Percentiles rank a stretch among this genome's conserved stretches.
Evolutionary conservation across 2,888 invertebrate species (phyloP).

Genomic region (Leucophenga montana): DNA sequence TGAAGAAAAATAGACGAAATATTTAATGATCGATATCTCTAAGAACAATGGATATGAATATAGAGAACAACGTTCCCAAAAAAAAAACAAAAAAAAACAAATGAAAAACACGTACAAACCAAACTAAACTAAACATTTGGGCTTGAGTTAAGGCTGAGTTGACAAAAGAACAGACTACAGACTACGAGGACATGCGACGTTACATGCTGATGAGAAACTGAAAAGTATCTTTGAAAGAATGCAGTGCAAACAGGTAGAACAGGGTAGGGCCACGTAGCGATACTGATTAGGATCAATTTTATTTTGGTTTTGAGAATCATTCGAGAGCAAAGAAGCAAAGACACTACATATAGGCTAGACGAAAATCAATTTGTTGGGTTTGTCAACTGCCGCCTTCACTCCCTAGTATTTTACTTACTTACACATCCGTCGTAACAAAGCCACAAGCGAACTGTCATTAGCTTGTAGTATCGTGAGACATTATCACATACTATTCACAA

Average conservation of each 20-base stretch:
- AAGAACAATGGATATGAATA: slow-evolving; percentile 13
- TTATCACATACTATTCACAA: neutral
- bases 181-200: slow-evolving; percentile 48
- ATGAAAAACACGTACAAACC: slow-evolving; percentile 52
- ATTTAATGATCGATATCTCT: slow-evolving; percentile 66
- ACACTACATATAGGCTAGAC: slow-evolving; percentile 9
- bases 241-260: slow-evolving; percentile 10
- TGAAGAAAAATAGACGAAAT: slow-evolving; percentile 39
- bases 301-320: slow-evolving; percentile 4
- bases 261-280: neutral
- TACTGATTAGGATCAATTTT: slow-evolving; percentile 21
- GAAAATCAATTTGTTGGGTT: slow-evolving; percentile 29
- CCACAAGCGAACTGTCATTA: slow-evolving; percentile 15
- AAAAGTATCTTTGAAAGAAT: slow-evolving; percentile 28
- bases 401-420: neutral
- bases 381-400: slow-evolving; percentile 15
- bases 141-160: slow-evolving; percentile 47
- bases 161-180: slow-evolving; percentile 54
- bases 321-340: neutral
- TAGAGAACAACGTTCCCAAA: slow-evolving; percentile 32
- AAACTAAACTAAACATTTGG: slow-evolving; percentile 31
- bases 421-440: neutral
- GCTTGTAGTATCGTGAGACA: neutral
- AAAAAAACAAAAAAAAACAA: no score
- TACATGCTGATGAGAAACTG: slow-evolving; percentile 63